phyloP scores from a whole-genome alignment of 2,113 vertebrate genomes.

The Elaphurus davidianus region DNA sequence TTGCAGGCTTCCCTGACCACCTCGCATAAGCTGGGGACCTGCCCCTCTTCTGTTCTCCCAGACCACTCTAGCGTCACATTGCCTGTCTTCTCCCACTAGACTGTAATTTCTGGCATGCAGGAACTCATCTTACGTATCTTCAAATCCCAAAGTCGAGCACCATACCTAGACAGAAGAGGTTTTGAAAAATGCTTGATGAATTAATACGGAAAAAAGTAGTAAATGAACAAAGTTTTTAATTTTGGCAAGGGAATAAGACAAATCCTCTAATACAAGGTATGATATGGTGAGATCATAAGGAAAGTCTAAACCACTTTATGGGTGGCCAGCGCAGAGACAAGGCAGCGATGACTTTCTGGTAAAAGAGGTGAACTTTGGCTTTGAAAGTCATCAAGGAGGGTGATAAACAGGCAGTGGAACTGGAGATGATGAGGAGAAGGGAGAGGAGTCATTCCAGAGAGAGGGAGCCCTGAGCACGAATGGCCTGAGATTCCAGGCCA shows the following conservation, averaged over 20 bases:
- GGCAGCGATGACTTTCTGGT: neutral
- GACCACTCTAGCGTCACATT: too few species aligned
- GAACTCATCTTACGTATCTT: neutral
- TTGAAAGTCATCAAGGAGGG: neutral
- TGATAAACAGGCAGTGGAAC: neutral
- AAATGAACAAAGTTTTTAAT: neutral
- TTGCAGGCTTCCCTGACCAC: neutral
- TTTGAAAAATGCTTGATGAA: neutral
- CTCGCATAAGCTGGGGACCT: accelerated
- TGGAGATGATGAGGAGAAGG: neutral
- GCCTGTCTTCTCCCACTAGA: neutral
- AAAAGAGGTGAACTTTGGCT: neutral
- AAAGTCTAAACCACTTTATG: neutral
- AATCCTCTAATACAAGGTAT: neutral
- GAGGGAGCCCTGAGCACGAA: too few species aligned
- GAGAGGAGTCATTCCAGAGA: accelerated
- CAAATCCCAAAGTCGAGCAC: neutral
- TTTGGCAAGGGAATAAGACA: neutral
- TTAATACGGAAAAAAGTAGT: neutral
- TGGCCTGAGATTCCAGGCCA: neutral
- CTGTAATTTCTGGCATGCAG: neutral
- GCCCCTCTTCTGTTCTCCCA: neutral
- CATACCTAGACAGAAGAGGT: neutral
- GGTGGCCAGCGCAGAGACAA: neutral
- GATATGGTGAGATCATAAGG: neutral